Evolutionary conservation across 1,140 invertebrate genomes (phyloP).

Genomic region (Paramacrobiotus metropolitanus): DNA sequence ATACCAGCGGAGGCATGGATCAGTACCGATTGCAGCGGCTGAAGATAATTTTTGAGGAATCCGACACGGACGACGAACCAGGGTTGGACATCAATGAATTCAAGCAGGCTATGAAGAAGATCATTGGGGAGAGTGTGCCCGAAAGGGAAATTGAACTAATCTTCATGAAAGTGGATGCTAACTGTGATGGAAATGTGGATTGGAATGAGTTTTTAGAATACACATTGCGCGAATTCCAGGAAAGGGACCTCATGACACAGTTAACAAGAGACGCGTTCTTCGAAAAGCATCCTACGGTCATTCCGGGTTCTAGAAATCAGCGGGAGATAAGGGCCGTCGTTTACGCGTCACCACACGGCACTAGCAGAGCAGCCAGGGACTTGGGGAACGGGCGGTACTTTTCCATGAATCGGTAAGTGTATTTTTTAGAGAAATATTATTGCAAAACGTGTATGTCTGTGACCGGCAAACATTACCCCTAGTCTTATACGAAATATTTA

Average conservation of each 20-base stretch:
- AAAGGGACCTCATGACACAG: conserved; percentile 17
- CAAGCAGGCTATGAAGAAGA: conserved; percentile 14
- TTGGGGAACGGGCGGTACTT: not conserved
- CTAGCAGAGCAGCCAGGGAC: not conserved
- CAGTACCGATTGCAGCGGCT: conserved; percentile 1
- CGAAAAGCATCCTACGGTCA: not conserved
- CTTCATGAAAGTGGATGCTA: conserved; percentile 21
- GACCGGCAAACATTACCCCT: no score
- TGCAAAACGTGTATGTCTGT: no score
- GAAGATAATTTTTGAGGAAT: conserved; percentile 13
- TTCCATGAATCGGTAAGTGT: not conserved
- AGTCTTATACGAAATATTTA: no score
- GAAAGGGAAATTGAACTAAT: conserved; percentile 15
- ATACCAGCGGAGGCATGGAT: not conserved
- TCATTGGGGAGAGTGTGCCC: conserved; percentile 14
- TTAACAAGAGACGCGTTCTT: conserved; percentile 12
- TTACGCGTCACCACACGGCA: not conserved
- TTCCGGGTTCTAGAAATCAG: not conserved
- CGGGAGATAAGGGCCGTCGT: not conserved
- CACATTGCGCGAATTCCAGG: conserved; percentile 18
- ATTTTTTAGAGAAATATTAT: not conserved
- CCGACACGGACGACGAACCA: conserved; percentile 13
- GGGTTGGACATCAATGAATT: conserved; percentile 18
- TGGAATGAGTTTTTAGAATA: conserved; percentile 21
- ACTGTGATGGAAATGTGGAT: conserved; percentile 21